Evolutionary conservation across 2,113 vertebrate genomes (phyloP), one percentile per base, ranked within the genome.

Genomic region (Eclectus roratus): DNA sequence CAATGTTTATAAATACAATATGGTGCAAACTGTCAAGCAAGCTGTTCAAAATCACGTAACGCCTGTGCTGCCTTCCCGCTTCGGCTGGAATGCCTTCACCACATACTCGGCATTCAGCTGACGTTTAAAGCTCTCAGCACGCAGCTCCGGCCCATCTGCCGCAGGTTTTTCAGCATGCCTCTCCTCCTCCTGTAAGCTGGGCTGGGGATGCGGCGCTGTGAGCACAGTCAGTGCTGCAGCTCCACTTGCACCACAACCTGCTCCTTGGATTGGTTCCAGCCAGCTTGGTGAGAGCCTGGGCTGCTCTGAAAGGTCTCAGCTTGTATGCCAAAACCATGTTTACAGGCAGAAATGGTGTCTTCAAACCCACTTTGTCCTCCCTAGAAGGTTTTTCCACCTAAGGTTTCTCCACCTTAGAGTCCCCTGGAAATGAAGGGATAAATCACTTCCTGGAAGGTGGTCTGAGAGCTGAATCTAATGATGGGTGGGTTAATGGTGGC

Each of bases 21-120:
- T 96, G 93, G 92, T 95, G 92, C 93, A 94, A 96, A 95, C 93
- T 96, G 96, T 95, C 96, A 91, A 91, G 93, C 91, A 96, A 92
- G 94, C 94, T 97, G 96, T 96, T 97, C 94, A 93, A 74, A 96
- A 96, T 97, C 93, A 91, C 1, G 3, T 91, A 61, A 52, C 83
- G 86, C 94, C 94, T 96, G 73, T 1, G 49, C 89, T 82, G 91
- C 88, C 87, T 95, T 78, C 88, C 61, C 69, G 0, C 27, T 44
- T 83, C 37, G 4, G 88, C 88, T 84, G 4, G 1, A 77, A 55
- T 25, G 90, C 69, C 80, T 92, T 52, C 21, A 1, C 72, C 49
- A 3, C 58, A 6, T 89, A 37, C 11, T 91, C 4, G 1, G 41
- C 9, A n/a, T 33, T 83, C 28, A 3, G 49, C 50, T 6, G 55